phyloP scores from a whole-genome alignment of 2,888 invertebrate genomes.

The Bombyx huttoni region DNA sequence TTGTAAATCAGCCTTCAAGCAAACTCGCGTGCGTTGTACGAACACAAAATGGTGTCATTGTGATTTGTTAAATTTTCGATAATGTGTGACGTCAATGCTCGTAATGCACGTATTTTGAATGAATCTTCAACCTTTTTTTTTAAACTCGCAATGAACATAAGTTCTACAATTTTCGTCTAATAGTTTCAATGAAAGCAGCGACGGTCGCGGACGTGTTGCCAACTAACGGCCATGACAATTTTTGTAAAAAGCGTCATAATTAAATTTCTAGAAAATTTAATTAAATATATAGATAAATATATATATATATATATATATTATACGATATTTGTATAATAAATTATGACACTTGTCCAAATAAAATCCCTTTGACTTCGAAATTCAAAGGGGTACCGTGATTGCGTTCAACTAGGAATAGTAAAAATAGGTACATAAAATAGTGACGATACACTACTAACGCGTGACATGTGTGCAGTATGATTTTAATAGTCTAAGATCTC shows the following conservation, averaged over 20 bases:
- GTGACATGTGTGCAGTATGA: conserved; percentile 3
- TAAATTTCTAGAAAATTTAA: neutral
- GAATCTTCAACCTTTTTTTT: neutral
- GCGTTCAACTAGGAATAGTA: neutral
- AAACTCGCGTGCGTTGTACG: neutral
- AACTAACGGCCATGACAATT: neutral
- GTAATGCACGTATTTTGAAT: neutral
- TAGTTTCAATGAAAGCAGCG: neutral
- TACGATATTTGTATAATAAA: neutral
- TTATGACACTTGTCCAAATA: neutral
- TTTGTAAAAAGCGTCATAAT: neutral
- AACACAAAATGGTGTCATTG: neutral
- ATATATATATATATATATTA: neutral
- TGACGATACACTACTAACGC: neutral
- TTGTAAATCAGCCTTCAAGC: neutral
- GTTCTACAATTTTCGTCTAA: neutral
- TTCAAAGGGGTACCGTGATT: neutral
- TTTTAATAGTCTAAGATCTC: neutral
- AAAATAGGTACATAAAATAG: neutral
- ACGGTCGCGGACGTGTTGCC: neutral
- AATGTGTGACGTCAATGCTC: neutral
- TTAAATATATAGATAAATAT: neutral
- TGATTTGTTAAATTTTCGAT: neutral
- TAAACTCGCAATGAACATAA: neutral
- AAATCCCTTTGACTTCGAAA: too few relatives aligned